Evolutionary conservation across 2,888 invertebrate genomes (phyloP).

Genomic region (Euphydryas editha): DNA sequence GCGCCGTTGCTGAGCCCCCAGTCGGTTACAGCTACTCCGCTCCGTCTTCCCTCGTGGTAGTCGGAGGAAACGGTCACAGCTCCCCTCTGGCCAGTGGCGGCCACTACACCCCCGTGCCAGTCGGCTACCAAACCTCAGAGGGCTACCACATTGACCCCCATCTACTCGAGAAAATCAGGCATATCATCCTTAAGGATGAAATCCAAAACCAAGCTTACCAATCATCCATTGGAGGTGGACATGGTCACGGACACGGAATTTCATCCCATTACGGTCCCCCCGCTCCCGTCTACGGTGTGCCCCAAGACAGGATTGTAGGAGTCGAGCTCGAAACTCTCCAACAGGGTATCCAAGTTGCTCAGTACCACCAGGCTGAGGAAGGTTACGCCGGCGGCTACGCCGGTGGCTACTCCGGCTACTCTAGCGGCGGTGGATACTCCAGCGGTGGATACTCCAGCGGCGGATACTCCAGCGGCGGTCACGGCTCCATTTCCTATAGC

Average conservation of each 20-base stretch:
- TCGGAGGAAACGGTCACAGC: constrained; percentile 62
- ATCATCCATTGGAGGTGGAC: constrained; percentile 68
- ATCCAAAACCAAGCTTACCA: constrained; percentile 80
- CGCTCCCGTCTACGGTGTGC: constrained; percentile 87
- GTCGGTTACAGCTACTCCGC: constrained; percentile 87
- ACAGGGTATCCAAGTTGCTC: constrained; percentile 94
- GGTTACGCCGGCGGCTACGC: constrained; percentile 70
- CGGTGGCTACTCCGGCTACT: constrained; percentile 63
- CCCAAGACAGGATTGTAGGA: constrained; percentile 88
- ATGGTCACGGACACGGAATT: constrained; percentile 78
- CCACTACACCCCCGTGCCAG: constrained; percentile 89
- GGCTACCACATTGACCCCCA: constrained; percentile 92
- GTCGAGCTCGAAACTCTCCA: constrained; percentile 93
- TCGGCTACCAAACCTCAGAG: constrained; percentile 91
- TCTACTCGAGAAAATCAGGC: constrained; percentile 91
- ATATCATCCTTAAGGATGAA: constrained; percentile 93
- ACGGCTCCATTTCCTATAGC: constrained; percentile 61
- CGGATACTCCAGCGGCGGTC: constrained; percentile 52
- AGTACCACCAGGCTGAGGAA: constrained; percentile 89
- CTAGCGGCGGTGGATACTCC: constrained; percentile 60
- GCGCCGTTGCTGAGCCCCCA: constrained; percentile 90
- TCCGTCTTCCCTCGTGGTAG: constrained; percentile 84
- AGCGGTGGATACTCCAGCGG: constrained; percentile 47
- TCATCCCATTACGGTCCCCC: constrained; percentile 89
- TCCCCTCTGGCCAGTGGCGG: constrained; percentile 85